Conservation (phyloP, 2,888 invertebrate species). For the Oithona nana region DNA sequence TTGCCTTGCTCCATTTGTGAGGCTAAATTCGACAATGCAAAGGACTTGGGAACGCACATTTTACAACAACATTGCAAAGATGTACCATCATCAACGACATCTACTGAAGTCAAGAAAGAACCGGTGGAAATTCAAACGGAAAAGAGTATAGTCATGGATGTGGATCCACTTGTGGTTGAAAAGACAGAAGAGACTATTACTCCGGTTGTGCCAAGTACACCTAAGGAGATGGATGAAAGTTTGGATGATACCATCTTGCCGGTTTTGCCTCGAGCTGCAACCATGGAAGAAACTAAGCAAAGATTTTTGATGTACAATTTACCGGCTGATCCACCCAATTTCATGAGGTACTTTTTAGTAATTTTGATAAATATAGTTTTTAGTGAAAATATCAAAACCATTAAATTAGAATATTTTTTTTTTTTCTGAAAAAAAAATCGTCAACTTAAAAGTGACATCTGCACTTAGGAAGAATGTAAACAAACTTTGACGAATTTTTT, state of each 20-base stretch:
- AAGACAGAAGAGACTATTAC: not conserved
- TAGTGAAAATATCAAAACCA: not conserved
- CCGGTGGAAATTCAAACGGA: not conserved
- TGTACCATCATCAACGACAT: not conserved
- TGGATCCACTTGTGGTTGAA: not conserved
- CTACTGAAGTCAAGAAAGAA: not conserved
- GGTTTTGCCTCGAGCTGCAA: constrained; percentile 8
- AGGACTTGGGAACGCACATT: constrained; percentile 12
- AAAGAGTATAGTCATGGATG: not conserved
- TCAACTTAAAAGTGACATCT: too few relatives aligned
- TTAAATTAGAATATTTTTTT: too few relatives aligned
- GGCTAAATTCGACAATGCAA: constrained; percentile 4
- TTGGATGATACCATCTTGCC: not conserved
- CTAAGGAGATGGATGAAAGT: too few relatives aligned
- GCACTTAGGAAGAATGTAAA: too few relatives aligned
- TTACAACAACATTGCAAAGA: constrained; percentile 2
- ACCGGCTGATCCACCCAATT: not conserved
- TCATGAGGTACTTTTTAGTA: not conserved
- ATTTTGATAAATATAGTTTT: not conserved
- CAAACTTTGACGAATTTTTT: too few relatives aligned
- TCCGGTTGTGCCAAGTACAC: not conserved
- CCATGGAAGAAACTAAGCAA: constrained; percentile 5
- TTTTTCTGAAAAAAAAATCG: too few relatives aligned
- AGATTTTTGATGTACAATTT: constrained; percentile 1
- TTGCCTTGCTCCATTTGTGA: constrained; percentile 14